Evolutionary conservation across 2,888 invertebrate species (phyloP).

Genomic region (Halocaridina rubra): DNA sequence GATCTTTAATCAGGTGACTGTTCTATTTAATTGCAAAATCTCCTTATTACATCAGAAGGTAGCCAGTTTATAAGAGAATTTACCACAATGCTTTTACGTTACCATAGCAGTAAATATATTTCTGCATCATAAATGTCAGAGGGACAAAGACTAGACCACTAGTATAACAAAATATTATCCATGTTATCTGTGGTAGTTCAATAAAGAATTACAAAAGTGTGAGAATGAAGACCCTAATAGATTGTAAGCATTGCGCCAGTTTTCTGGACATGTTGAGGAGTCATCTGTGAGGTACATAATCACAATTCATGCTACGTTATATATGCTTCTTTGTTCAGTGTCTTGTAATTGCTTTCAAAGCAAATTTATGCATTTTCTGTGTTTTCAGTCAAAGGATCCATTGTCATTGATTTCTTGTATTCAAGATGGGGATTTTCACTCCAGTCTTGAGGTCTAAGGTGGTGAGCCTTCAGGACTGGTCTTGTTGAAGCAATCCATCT

Average conservation of each 20-base stretch:
- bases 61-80: too few species aligned
- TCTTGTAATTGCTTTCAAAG: neutral
- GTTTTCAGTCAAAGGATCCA: constrained; percentile 59
- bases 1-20: too few species aligned
- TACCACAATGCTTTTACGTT: too few species aligned
- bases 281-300: neutral
- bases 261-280: neutral
- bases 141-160: too few species aligned
- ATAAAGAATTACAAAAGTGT: neutral
- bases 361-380: neutral
- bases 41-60: too few species aligned
- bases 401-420: constrained; percentile 61
- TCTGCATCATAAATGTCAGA: too few species aligned
- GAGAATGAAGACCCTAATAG: neutral
- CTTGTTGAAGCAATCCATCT: constrained; percentile 62
- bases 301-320: neutral
- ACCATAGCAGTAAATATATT: too few species aligned
- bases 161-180: too few species aligned
- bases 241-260: neutral
- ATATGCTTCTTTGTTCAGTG: neutral
- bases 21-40: too few species aligned
- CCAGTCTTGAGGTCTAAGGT: constrained; percentile 62
- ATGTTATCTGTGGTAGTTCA: too few species aligned
- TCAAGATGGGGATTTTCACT: constrained; percentile 50
- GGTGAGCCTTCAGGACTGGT: constrained; percentile 62